Conservation (phyloP, 1,140 invertebrate genomes). For the Rhopalosiphum padi region DNA sequence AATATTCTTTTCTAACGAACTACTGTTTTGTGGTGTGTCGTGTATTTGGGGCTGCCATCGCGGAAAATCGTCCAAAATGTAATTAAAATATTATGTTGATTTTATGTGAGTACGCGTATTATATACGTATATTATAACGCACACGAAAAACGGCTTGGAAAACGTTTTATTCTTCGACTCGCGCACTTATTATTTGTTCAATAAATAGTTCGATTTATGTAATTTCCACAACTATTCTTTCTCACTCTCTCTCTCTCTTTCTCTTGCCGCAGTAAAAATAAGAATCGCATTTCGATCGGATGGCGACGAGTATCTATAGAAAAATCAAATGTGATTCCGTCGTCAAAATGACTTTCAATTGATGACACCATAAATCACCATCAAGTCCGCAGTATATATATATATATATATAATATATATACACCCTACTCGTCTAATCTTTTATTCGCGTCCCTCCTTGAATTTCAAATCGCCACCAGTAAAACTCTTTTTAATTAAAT, state of each 20-base stretch:
- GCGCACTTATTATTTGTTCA: background rate
- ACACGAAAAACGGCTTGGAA: background rate
- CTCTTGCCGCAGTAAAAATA: background rate
- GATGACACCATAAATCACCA: slow-evolving; percentile 40
- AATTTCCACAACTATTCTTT: background rate
- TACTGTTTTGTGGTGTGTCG: background rate
- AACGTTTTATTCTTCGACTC: background rate
- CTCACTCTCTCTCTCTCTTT: too few relatives aligned
- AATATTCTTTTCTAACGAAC: background rate
- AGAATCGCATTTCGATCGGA: background rate
- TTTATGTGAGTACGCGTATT: background rate
- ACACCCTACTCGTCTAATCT: slow-evolving; percentile 28
- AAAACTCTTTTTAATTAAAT: slow-evolving; percentile 42
- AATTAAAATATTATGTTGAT: background rate
- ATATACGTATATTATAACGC: background rate
- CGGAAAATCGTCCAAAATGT: background rate
- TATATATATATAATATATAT: background rate
- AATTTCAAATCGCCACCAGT: slow-evolving; percentile 34
- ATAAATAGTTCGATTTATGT: background rate
- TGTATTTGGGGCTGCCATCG: background rate
- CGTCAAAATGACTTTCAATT: slow-evolving; percentile 18
- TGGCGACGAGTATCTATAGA: background rate
- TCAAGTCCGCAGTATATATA: background rate
- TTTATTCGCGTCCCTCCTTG: slow-evolving; percentile 12
- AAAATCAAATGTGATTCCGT: slow-evolving; percentile 37